Evolutionary conservation across 2,113 vertebrate genomes (phyloP), one percentile per base, ranked within the genome.

Genomic region (Arvicanthis niloticus): DNA sequence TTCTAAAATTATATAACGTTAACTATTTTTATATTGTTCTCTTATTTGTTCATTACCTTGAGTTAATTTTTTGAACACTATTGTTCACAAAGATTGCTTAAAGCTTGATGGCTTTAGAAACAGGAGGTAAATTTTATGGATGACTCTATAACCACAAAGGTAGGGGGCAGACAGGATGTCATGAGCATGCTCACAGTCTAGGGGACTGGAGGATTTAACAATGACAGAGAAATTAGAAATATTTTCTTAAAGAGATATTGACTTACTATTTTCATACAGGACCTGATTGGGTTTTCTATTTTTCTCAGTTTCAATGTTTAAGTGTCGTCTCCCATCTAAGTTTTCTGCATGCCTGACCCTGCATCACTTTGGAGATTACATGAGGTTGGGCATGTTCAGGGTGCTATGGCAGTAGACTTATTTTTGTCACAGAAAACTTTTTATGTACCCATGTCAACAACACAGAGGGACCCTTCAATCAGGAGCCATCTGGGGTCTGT

Each of bases 391-490:
- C 1, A 0, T 85, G 58, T 85, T 62, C 58, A 40, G 56, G 12
- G 56, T 29, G 3, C n/a, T 16, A 1, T 19, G 26, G 24, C n/a
- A 62, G 26, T 7, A 42, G n/a, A 62, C 58, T 95, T 88, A 67
- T n/a, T 86, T 80, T 84, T 48, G 86, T 75, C 67, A 16, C 84
- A 94, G 84, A 96, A 93, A 92, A 93, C 96, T 73, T 95, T 96
- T 96, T 13, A 78, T 95, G 89, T 96, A 91, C 94, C 94, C 81
- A 56, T 78, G 1, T 73, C 93, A 88, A 56, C 34, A 96, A 22
- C 85, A 0, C 87, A 80, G 87, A 91, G 91, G 95, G 94, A 91
- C 80, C 51, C 3, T 96, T 82, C 89, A 93, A 89, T 89, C 80
- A 93, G 97, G 82, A 96, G 93, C 60, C 88, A 48, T 93, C 94